Percentiles rank a stretch among this genome's conserved stretches.
These are phyloP conservation scores for Bovichtus variegatus DNA, from an alignment of 2,797 vertebrate genomes.

Conservation along the genomic window DNA sequence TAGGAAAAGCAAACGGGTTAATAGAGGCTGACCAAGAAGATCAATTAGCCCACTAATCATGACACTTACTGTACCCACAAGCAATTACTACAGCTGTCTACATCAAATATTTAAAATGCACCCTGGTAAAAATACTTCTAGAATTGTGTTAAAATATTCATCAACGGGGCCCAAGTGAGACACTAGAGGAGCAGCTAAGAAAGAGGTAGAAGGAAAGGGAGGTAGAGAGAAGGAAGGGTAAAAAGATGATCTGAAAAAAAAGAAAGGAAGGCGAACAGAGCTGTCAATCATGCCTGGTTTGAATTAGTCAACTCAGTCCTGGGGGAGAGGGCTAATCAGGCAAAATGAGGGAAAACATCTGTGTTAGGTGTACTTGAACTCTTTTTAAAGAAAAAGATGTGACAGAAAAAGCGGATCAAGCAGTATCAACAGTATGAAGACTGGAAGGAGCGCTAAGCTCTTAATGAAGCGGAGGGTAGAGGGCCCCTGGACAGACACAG, in stretches of 20 bases:
- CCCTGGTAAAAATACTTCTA: background rate
- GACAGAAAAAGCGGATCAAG: conserved; percentile 5
- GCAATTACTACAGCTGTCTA: background rate
- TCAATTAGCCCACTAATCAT: background rate
- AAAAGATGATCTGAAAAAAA: conserved; percentile 21
- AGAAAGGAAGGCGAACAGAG: conserved; percentile 19
- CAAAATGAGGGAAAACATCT: conserved; percentile 44
- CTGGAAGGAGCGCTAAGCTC: background rate
- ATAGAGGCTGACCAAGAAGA: background rate
- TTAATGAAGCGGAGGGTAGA: conserved; percentile 4
- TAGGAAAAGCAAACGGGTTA: background rate
- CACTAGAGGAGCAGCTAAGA: background rate
- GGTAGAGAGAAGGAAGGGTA: background rate
- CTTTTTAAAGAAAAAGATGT: conserved; percentile 9
- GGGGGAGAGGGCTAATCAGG: conserved; percentile 37
- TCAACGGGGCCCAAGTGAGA: background rate
- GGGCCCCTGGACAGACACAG: background rate
- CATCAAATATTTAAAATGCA: background rate
- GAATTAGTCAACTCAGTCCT: conserved; percentile 25
- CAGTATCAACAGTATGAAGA: background rate
- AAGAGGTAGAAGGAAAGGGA: background rate
- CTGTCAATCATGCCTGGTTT: conserved; percentile 30
- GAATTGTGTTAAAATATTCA: background rate
- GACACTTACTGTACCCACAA: background rate
- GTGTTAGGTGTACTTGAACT: conserved; percentile 10